Evolutionary conservation across 1,140 invertebrate species (phyloP).

Genomic region (Piezodorus guildinii): DNA sequence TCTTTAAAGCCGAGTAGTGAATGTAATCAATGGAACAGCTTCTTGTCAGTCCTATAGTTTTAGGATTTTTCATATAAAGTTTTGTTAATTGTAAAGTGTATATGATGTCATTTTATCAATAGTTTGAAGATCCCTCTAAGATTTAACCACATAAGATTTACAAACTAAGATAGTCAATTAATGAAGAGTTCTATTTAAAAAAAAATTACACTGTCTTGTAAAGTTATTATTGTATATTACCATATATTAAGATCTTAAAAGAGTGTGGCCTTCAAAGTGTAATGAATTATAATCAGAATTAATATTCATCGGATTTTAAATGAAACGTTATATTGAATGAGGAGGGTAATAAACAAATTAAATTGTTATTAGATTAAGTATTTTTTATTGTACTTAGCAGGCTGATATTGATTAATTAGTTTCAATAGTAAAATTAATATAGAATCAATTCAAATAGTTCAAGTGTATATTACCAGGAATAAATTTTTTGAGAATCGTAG

Average conservation of each 20-base stretch:
- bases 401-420: too few relatives aligned
- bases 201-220: conserved; percentile 5
- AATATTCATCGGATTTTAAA: background rate
- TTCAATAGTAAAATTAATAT: too few relatives aligned
- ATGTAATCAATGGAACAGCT: background rate
- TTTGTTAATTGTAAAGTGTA: too few relatives aligned
- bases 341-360: too few relatives aligned
- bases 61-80: background rate
- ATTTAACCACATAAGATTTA: too few relatives aligned
- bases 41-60: background rate
- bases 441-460: too few relatives aligned
- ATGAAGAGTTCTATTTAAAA: background rate
- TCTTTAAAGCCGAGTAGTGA: conserved; percentile 36
- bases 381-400: too few relatives aligned
- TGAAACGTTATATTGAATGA: background rate
- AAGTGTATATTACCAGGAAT: too few relatives aligned
- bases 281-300: background rate
- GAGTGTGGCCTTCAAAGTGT: conserved; percentile 2
- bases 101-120: too few relatives aligned
- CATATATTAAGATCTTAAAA: conserved; percentile 10
- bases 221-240: conserved; percentile 4
- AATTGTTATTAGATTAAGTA: too few relatives aligned
- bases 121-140: too few relatives aligned
- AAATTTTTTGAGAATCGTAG: too few relatives aligned
- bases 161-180: conserved; percentile 3